These are phyloP conservation scores for Toxotes lorentzi DNA, from an alignment of 2,797 vertebrate species.

Conservation along the genomic window DNA sequence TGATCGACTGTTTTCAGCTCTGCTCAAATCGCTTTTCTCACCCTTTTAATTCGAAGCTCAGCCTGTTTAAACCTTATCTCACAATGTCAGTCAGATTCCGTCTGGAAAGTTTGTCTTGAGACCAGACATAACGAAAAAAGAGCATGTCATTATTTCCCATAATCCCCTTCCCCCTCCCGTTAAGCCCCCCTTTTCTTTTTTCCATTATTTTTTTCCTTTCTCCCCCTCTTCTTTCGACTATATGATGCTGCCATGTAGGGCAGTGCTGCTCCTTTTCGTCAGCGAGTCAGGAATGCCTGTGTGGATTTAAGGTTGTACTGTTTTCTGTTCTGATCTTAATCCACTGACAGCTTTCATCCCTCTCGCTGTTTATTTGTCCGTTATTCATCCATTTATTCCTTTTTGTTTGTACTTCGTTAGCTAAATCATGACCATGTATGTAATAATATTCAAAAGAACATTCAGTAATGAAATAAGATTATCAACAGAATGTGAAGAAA, in stretches of 20 bases:
- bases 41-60: slow-evolving; percentile 7
- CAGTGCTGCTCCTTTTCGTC: slow-evolving; percentile 59
- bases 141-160: slow-evolving; percentile 65
- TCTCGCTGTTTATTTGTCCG: slow-evolving; percentile 12
- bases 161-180: slow-evolving; percentile 24
- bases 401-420: not conserved
- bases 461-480: no score
- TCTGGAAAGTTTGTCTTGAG: slow-evolving; percentile 50
- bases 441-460: no score
- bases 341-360: slow-evolving; percentile 10
- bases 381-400: not conserved
- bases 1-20: slow-evolving; percentile 11
- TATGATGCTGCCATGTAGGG: slow-evolving; percentile 77
- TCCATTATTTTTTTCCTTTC: slow-evolving; percentile 57
- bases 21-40: slow-evolving; percentile 6
- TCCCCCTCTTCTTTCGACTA: slow-evolving; percentile 35
- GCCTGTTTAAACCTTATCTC: slow-evolving; percentile 40
- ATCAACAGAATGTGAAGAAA: no score
- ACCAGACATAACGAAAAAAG: slow-evolving; percentile 46
- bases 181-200: slow-evolving; percentile 51
- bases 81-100: slow-evolving; percentile 26
- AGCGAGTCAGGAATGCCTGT: slow-evolving; percentile 69
- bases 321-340: slow-evolving; percentile 37
- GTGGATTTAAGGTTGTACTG: slow-evolving; percentile 39
- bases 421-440: not conserved